phyloP scores from a whole-genome alignment of 2,888 invertebrate genomes.

The Invenusta paracnida region DNA sequence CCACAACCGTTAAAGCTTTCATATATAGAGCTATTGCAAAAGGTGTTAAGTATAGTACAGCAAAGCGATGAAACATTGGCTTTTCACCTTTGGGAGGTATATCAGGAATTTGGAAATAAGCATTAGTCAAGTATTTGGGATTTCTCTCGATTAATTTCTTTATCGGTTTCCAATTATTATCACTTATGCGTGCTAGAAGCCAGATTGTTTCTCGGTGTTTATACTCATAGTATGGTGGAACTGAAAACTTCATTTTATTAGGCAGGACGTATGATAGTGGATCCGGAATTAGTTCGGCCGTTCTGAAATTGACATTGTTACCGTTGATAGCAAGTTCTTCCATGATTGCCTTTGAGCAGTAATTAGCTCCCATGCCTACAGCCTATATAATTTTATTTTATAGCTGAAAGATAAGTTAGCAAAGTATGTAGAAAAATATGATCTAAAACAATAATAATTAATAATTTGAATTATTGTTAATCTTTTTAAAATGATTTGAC shows the following conservation, averaged over 20 bases:
- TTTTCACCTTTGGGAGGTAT: neutral
- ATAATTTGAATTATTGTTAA: too few species aligned
- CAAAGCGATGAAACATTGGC: constrained; percentile 1
- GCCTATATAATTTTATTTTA: too few species aligned
- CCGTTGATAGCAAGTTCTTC: too few species aligned
- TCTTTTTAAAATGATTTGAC: too few species aligned
- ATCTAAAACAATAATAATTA: too few species aligned
- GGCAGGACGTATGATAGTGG: neutral
- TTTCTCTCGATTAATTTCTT: constrained; percentile 1
- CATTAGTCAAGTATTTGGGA: constrained; percentile 16
- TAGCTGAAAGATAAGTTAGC: too few species aligned
- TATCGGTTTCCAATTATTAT: constrained; percentile 31
- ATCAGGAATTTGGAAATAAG: constrained; percentile 32
- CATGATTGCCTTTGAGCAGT: too few species aligned
- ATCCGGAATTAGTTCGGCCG: too few species aligned
- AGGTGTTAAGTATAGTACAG: constrained; percentile 27
- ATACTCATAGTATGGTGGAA: constrained; percentile 33
- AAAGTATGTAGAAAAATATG: too few species aligned
- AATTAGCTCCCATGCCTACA: too few species aligned
- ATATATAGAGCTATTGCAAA: constrained; percentile 30
- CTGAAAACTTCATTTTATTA: constrained; percentile 18
- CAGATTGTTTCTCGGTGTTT: constrained; percentile 15
- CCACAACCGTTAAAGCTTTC: neutral
- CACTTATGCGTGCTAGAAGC: neutral
- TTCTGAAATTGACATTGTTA: too few species aligned